These are phyloP conservation scores for Eupithecia dodoneata DNA, from an alignment of 2,888 invertebrate genomes.

Conservation along the genomic window DNA sequence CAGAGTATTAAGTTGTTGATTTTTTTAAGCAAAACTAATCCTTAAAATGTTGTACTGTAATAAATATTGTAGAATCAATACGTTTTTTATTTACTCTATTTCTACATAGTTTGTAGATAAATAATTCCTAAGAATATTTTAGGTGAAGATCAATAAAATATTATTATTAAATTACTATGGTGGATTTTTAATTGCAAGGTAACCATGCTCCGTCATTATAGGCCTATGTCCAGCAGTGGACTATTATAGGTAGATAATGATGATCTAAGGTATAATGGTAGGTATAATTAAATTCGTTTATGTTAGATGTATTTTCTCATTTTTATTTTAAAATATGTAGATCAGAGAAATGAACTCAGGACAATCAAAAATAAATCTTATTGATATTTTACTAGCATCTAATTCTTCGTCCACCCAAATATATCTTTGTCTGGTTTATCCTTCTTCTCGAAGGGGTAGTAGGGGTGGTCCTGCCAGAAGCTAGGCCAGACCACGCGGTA, in stretches of 20 bases:
- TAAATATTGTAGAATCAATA: constrained; percentile 35
- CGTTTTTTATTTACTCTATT: constrained; percentile 37
- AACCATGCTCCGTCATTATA: not conserved
- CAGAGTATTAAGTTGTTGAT: constrained; percentile 37
- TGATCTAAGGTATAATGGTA: not conserved
- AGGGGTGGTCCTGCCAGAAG: constrained; percentile 77
- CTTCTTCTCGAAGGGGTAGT: constrained; percentile 67
- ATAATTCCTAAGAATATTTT: not conserved
- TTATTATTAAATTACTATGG: not conserved
- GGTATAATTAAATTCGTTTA: not conserved
- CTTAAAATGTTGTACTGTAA: constrained; percentile 45
- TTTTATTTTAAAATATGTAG: not conserved
- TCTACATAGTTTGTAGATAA: not conserved
- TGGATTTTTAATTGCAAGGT: not conserved
- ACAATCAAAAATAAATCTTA: not conserved
- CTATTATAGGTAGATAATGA: too few relatives aligned
- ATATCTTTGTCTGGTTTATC: constrained; percentile 53
- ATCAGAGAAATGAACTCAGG: not conserved
- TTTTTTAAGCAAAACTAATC: constrained; percentile 32
- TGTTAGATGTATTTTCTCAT: not conserved
- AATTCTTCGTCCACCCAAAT: constrained; percentile 48
- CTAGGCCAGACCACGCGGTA: constrained; percentile 65
- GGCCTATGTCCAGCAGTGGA: too few relatives aligned
- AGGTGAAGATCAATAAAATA: not conserved
- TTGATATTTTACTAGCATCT: not conserved